Evolutionary conservation across 1,140 invertebrate genomes (phyloP).

Genomic region (Orius insidiosus): DNA sequence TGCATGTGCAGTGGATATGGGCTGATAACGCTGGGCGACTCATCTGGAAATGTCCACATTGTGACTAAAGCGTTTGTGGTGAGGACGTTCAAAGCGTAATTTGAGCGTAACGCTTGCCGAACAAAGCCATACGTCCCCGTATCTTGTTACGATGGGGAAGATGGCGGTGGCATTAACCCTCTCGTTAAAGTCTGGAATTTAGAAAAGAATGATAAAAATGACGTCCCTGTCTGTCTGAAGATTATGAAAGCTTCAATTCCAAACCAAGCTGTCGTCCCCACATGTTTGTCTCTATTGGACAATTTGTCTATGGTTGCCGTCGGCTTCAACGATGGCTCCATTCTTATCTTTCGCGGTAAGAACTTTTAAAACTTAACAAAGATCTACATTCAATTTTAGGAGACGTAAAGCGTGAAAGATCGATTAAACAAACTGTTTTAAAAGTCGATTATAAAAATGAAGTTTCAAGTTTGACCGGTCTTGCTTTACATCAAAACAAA

Average conservation of each 20-base stretch:
- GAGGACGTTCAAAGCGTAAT: constrained; percentile 59
- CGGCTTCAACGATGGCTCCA: constrained; percentile 71
- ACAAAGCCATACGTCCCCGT: constrained; percentile 65
- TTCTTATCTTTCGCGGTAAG: constrained; percentile 61
- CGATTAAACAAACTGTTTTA: constrained; percentile 57
- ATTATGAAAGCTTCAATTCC: constrained; percentile 50
- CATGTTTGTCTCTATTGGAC: constrained; percentile 63
- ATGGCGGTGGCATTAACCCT: constrained; percentile 63
- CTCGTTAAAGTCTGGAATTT: constrained; percentile 84
- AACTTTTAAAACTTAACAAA: neutral
- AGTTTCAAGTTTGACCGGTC: constrained; percentile 44
- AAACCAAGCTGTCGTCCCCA: constrained; percentile 41
- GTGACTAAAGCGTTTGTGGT: constrained; percentile 57
- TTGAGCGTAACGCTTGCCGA: constrained; percentile 48
- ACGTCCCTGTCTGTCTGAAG: constrained; percentile 50
- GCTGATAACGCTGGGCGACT: constrained; percentile 66
- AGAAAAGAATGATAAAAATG: constrained; percentile 40
- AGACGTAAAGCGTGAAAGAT: constrained; percentile 55
- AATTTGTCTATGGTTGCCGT: constrained; percentile 68
- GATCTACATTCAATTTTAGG: constrained; percentile 30
- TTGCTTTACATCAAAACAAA: constrained; percentile 52
- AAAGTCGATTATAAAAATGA: constrained; percentile 27
- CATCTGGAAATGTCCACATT: constrained; percentile 56
- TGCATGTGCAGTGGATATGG: constrained; percentile 63
- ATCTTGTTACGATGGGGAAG: constrained; percentile 72